These are phyloP conservation scores for Borostomias antarcticus DNA, from an alignment of 2,797 vertebrate species.

Conservation along the genomic window DNA sequence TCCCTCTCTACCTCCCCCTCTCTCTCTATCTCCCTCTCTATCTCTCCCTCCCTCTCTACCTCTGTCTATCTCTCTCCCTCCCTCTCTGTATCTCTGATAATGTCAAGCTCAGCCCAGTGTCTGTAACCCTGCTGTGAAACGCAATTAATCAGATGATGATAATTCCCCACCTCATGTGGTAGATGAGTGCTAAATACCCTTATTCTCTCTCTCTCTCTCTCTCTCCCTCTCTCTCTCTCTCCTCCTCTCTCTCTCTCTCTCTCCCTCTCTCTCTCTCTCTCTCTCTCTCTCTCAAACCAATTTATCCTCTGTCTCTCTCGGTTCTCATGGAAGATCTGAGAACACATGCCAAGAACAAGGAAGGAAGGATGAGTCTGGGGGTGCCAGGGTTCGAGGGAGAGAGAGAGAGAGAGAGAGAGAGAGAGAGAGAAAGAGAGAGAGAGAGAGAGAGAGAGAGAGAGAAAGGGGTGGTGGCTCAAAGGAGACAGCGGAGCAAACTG, in stretches of 20 bases:
- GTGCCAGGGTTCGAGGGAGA: not conserved
- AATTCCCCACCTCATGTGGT: constrained; percentile 36
- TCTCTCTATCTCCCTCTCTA: constrained; percentile 15
- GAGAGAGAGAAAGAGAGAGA: constrained; percentile 24
- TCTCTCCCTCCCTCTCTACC: too few species aligned
- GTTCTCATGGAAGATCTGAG: constrained; percentile 15
- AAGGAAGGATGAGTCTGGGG: constrained; percentile 39
- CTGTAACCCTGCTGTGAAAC: constrained; percentile 37
- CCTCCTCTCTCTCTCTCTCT: constrained; percentile 20
- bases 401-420: constrained; percentile 37
- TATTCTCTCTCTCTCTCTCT: constrained; percentile 26
- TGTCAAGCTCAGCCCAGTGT: constrained; percentile 28
- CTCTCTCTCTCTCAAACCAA: not conserved
- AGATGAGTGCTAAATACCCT: constrained; percentile 21
- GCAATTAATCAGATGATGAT: constrained; percentile 61
- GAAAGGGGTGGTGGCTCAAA: constrained; percentile 25
- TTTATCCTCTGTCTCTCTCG: not conserved
- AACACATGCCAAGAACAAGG: constrained; percentile 45
- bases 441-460: constrained; percentile 1
- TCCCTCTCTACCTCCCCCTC: too few species aligned
- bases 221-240: constrained; percentile 1
- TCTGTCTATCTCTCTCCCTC: too few species aligned
- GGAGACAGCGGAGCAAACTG: constrained; percentile 23
- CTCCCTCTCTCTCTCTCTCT: constrained; percentile 13
- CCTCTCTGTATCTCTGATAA: constrained; percentile 11